These are phyloP conservation scores for Mantis religiosa DNA, from an alignment of 2,888 invertebrate genomes.

Conservation along the genomic window DNA sequence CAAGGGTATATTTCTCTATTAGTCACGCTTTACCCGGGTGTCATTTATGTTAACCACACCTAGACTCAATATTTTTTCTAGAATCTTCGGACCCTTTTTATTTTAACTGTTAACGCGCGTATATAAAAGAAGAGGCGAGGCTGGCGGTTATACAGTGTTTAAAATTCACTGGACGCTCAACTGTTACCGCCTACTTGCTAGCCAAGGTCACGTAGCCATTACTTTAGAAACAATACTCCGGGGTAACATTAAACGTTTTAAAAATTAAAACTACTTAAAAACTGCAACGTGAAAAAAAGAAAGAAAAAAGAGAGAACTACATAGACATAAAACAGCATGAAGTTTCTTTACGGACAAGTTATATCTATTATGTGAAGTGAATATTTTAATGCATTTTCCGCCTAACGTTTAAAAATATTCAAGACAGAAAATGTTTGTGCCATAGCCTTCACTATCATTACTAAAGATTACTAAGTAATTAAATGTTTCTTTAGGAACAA, in stretches of 20 bases:
- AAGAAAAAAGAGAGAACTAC: background rate
- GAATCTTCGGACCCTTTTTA: background rate
- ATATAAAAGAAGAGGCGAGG: background rate
- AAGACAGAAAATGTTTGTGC: too few species aligned
- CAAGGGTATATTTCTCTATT: too few species aligned
- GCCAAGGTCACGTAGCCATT: background rate
- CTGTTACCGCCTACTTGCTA: background rate
- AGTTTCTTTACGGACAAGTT: background rate
- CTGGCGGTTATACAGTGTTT: background rate
- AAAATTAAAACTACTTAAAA: background rate
- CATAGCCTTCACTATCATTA: too few species aligned
- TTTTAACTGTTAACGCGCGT: background rate
- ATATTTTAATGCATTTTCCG: background rate
- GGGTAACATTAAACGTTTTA: background rate
- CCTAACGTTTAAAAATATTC: background rate
- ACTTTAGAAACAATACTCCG: constrained; percentile 1
- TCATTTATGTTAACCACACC: background rate
- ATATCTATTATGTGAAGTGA: background rate
- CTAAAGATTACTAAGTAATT: too few species aligned
- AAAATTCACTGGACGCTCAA: background rate
- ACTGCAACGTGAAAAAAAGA: background rate
- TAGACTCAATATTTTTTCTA: background rate
- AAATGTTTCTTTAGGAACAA: too few species aligned
- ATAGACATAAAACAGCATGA: background rate
- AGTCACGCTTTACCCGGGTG: too few species aligned